Evolutionary conservation across 2,113 vertebrate genomes (phyloP), one percentile per base, ranked within the genome.

Genomic region (Synodontis membranacea): DNA sequence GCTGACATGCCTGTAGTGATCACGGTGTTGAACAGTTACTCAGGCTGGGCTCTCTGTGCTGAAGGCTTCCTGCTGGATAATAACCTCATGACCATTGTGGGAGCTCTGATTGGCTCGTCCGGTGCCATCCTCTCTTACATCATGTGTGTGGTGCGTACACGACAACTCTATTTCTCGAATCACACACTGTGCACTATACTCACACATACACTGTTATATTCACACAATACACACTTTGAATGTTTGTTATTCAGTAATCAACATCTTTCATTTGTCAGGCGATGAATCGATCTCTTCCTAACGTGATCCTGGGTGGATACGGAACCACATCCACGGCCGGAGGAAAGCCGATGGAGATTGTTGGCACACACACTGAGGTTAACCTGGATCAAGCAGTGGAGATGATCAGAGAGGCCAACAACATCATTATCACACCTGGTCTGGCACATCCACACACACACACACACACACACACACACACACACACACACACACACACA

Each of bases 1-100:
- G 95, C 95, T 9, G 95, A 96, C 89, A 96, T 96, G 95, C 95
- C 95, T 0, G 95, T 96, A 74, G 95, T 96, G 89, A 96, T 96
- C 89, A 96, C 95, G 0, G 95, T 96, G 86, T 86, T 96, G 82
- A 96, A 96, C 94, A 95, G 94, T 89, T 96, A 96, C 92, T 96
- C 95, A 0, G 95, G 95, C 14, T 96, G 95, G 95, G 95, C 95
- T 0, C 93, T 96, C 9, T 96, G 95, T 84, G 94, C 94, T 2
- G 95, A 96, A 85, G 95, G 95, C 75, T 96, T 96, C 90, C 80
- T 96, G 3, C 80, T 96, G 1, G 92, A 96, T 52, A 96, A 96
- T 89, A 96, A 96, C 72, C 94, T 96, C 10, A 95, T 96, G 95
- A 96, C 95, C 0, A 96, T 96, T 31, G 95, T 96, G 0, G 95